Percentiles rank a stretch among this genome's conserved stretches.
Conservation (phyloP, 2,797 vertebrate species). For the Labroides dimidiatus region DNA sequence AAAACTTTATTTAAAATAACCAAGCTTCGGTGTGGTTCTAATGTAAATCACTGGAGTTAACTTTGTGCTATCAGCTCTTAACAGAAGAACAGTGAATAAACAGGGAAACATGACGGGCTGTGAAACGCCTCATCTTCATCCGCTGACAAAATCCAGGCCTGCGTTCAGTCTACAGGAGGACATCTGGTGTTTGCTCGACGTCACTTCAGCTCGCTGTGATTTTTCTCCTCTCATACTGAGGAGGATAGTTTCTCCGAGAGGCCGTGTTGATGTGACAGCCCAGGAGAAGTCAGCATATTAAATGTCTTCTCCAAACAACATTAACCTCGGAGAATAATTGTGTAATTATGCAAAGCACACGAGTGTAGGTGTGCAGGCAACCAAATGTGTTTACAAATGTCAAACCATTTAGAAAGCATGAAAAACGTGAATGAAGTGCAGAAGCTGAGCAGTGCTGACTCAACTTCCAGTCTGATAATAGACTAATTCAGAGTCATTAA, state of each 20-base stretch:
- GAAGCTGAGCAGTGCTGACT: slow-evolving; percentile 29
- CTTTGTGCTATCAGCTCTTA: no score
- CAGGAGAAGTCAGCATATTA: slow-evolving; percentile 45
- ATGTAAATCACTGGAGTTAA: no score
- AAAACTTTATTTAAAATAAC: neutral
- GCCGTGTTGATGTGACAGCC: slow-evolving; percentile 2
- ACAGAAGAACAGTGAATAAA: neutral
- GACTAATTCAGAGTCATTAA: slow-evolving; percentile 29
- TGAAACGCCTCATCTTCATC: neutral
- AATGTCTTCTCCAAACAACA: slow-evolving; percentile 44
- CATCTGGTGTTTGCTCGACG: slow-evolving; percentile 51
- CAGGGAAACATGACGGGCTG: neutral
- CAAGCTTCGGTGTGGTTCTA: no score
- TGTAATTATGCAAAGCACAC: slow-evolving; percentile 19
- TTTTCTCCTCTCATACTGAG: slow-evolving; percentile 5
- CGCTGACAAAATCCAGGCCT: neutral
- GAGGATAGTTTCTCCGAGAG: neutral
- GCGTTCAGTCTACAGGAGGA: slow-evolving; percentile 25
- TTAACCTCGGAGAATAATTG: slow-evolving; percentile 41
- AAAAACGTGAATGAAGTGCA: slow-evolving; percentile 43
- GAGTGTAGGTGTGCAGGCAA: slow-evolving; percentile 19
- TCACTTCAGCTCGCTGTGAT: slow-evolving; percentile 19
- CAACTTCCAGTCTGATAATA: slow-evolving; percentile 19
- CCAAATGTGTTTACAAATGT: slow-evolving; percentile 47
- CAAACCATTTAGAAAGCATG: slow-evolving; percentile 24